Evolutionary conservation across 2,113 vertebrate species (phyloP), one percentile per base, ranked within the genome.

Genomic region (Gallinago undulata): DNA sequence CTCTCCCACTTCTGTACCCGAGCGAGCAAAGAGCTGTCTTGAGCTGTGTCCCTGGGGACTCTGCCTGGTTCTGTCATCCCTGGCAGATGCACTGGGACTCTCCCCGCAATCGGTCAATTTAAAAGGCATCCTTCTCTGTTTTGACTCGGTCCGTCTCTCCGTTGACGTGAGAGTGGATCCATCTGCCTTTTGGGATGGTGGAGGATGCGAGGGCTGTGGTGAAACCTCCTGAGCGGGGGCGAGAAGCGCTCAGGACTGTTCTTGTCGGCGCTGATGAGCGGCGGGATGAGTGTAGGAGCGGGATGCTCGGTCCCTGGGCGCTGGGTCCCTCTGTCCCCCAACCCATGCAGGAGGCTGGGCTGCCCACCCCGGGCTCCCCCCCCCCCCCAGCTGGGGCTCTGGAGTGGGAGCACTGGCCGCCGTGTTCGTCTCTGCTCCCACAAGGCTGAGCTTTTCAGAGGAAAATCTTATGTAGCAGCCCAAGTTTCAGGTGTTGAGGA

Each of bases 1-100:
- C 89, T 96, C 94, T 96, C 95, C 94, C 94, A 94, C 96, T 91
- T 78, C 70, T 94, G 96, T 89, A 90, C 91, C 67, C 3, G 7
- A 87, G 66, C 1, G 47, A 79, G 66, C 10, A 3, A 62, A 63
- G 84, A 96, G 89, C 93, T 92, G 88, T 9, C 69, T 93, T 37
- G 84, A 92, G 91, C 84, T 21, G 77, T 0, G 27, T 96, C 96
- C 89, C 96, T 27, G 68, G 91, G 95, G 90, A 95, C 6, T 1
- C 89, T 25, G 88, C 93, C 86, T 89, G 80, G 22, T 74, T 67
- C 86, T 80, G 81, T 91, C 90, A 90, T 79, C 86, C 53, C 77
- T 21, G 0, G 76, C 66, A 88, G 68, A 80, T 28, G 57, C 64
- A 3, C 37, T 1, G 5, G 85, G 60, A 45, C 66, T 50, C 72